Conservation (phyloP, 2,113 vertebrate genomes). For the Marmota flaviventris region DNA sequence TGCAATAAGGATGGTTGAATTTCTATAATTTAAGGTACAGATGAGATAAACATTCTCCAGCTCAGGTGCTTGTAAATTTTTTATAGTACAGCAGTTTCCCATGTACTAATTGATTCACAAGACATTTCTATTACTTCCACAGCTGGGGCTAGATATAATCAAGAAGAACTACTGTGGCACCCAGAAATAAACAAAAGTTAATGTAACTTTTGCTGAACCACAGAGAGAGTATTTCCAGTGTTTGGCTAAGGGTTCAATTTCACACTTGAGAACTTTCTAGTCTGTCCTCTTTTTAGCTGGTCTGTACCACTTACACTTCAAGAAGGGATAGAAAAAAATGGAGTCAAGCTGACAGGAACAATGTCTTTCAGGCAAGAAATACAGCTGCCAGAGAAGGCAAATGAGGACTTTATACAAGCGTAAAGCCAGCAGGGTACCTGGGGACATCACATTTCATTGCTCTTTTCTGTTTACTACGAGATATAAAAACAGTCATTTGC, state of each 20-base stretch:
- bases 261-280: constrained; percentile 74
- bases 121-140: constrained; percentile 63
- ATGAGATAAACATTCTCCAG: constrained; percentile 53
- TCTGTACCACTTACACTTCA: constrained; percentile 42
- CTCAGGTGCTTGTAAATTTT: constrained; percentile 61
- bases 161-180: constrained; percentile 62
- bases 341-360: neutral
- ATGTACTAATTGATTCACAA: constrained; percentile 66
- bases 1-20: constrained; percentile 12
- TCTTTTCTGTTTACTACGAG: constrained; percentile 62
- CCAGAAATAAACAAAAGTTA: constrained; percentile 78
- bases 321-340: constrained; percentile 4
- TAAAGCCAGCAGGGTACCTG: neutral
- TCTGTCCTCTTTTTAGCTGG: neutral
- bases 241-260: constrained; percentile 74
- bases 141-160: constrained; percentile 64
- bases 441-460: constrained; percentile 34
- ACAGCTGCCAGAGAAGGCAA: constrained; percentile 30
- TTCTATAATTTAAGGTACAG: constrained; percentile 70
- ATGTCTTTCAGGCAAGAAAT: constrained; percentile 60
- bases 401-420: neutral
- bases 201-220: constrained; percentile 69
- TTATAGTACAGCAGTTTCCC: constrained; percentile 14
- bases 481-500: constrained; percentile 61
- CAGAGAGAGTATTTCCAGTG: constrained; percentile 63